Evolutionary conservation across 2,113 vertebrate species (phyloP).

Genomic region (Ondatra zibethicus): DNA sequence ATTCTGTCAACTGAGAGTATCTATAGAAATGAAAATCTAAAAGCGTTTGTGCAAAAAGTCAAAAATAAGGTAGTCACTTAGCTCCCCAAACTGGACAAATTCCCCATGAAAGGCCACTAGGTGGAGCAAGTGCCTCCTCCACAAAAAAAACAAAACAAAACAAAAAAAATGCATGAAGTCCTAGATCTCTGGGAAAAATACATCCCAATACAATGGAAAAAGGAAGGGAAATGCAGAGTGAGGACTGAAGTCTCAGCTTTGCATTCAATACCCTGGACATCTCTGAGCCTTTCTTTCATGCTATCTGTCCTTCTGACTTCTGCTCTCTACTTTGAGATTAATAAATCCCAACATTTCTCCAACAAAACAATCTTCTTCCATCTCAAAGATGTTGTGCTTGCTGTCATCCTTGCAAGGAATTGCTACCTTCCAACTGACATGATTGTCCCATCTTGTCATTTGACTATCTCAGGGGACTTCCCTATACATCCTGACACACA

Average conservation of each 20-base stretch:
- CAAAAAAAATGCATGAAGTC: neutral
- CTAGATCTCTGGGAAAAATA: neutral
- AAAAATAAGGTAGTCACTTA: slow-evolving; percentile 32
- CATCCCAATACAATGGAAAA: neutral
- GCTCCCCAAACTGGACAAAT: neutral
- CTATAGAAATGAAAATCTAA: slow-evolving; percentile 12
- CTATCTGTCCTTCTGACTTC: neutral
- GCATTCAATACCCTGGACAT: neutral
- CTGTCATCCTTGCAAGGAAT: neutral
- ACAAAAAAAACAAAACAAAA: too few species aligned
- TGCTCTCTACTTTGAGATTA: neutral
- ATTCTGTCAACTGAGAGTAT: neutral
- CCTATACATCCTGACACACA: neutral
- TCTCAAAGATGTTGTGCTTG: neutral
- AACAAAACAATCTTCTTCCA: neutral
- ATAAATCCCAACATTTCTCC: neutral
- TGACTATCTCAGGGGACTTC: neutral
- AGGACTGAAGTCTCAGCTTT: neutral
- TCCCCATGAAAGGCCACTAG: slow-evolving; percentile 42
- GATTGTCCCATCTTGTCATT: neutral
- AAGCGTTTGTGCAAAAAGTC: slow-evolving; percentile 30
- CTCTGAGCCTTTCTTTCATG: neutral
- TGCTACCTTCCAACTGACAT: neutral
- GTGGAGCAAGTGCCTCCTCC: slow-evolving; percentile 39
- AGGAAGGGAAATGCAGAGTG: neutral